These are phyloP conservation scores for Pyrocoelia pectoralis DNA, from an alignment of 2,888 invertebrate species.

Conservation along the genomic window DNA sequence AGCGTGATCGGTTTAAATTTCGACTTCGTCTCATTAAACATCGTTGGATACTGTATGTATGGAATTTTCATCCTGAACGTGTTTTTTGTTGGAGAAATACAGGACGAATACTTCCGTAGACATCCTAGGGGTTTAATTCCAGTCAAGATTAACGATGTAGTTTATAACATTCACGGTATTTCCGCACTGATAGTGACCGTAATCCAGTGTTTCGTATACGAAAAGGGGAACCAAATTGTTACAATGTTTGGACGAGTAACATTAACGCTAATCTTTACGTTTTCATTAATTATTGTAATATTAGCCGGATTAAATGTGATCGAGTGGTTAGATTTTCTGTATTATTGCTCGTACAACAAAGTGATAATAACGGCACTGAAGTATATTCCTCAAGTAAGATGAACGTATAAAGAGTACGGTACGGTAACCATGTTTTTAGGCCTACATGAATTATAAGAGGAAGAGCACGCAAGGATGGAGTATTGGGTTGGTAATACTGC, in stretches of 20 bases:
- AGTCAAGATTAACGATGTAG: conserved; percentile 94
- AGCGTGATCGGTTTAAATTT: conserved; percentile 93
- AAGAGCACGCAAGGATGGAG: conserved; percentile 99
- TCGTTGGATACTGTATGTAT: neutral
- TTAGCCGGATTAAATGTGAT: conserved; percentile 71
- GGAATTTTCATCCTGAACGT: neutral
- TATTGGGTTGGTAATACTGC: conserved; percentile 96
- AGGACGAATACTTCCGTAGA: conserved; percentile 77
- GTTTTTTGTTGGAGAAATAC: neutral
- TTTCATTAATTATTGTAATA: conserved; percentile 72
- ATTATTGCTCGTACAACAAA: conserved; percentile 96
- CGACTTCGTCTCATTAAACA: no score
- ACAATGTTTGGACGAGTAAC: conserved; percentile 78
- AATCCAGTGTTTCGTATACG: conserved; percentile 86
- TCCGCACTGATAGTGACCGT: conserved; percentile 86
- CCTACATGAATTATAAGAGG: conserved; percentile 93
- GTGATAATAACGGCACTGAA: conserved; percentile 95
- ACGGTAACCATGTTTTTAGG: conserved; percentile 65
- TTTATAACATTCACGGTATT: conserved; percentile 93
- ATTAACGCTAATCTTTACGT: conserved; percentile 67
- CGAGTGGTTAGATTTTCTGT: conserved; percentile 91
- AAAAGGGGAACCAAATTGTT: conserved; percentile 87
- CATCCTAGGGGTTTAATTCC: conserved; percentile 92
- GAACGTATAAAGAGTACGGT: conserved; percentile 36
- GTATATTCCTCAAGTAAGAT: conserved; percentile 91